Base-by-base conservation (phyloP, 1,140 invertebrate species). In the Stegodyphus dumicola region DNA sequence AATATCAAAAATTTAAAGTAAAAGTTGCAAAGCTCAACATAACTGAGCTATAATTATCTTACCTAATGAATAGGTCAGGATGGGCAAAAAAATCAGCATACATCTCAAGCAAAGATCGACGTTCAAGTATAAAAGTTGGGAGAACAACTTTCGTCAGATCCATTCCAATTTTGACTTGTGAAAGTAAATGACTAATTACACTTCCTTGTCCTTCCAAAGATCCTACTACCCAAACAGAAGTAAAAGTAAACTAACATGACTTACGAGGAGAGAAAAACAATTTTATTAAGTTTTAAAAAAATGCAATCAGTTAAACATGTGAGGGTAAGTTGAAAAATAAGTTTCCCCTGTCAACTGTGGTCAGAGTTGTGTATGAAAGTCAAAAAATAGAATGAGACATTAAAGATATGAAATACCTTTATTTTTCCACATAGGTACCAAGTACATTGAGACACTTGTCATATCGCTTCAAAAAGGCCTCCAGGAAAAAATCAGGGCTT, bases 21-120 rank as follows among this genome's bases (percentile, higher is more conserved):
- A 33, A n/a, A n/a, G n/a, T n/a, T n/a, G n/a, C 33, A 33, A 33
- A 33, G 33, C 1, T 33, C 33, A 33, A 33, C 33, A 33, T 33
- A 33, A 33, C 33, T 33, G 33, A 33, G 33, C 33, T 33, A 33
- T 33, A 33, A 33, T 60, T 60, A 10, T 15, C 92, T 92, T 92
- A 98, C 97, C 94, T 95, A 84, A 98, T 93, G 91, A 99, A 97
- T 88, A 99, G 93, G 91, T 99, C 96, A 1, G 97, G 96, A 93
- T 99, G 98, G 48, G 97, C 97, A 92, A 99, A 99, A 90, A 98
- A 99, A 92, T 99, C 97, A 15, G 97, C 96, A 90, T 99, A 97
- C 96, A 99, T 99, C 92, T 99, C 98, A 64, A 99, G 92, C 60
- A 99, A 93, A 2, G 98, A 99, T 86, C 98, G 93, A 88, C 97